Evolutionary conservation across 2,797 vertebrate genomes (phyloP).

Genomic region (Spondyliosoma cantharus): DNA sequence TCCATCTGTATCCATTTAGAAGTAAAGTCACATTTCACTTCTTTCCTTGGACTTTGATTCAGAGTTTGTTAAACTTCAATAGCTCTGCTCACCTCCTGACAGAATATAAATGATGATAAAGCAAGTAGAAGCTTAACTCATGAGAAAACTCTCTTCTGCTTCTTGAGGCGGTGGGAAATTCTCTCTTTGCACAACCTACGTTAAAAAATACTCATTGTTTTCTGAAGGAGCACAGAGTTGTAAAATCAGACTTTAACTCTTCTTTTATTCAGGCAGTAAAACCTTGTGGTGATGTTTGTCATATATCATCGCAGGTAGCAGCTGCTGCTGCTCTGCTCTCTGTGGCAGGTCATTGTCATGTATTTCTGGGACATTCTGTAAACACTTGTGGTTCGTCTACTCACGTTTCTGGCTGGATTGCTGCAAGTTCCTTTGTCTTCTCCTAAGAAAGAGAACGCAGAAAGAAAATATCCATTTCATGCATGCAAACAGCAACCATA

Average conservation of each 20-base stretch:
- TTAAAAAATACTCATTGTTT: constrained; percentile 19
- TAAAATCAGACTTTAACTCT: constrained; percentile 38
- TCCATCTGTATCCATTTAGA: background rate
- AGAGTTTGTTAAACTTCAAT: constrained; percentile 10
- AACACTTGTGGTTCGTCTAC: constrained; percentile 50
- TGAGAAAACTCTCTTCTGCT: constrained; percentile 12
- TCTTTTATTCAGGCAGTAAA: constrained; percentile 25
- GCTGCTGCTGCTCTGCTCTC: constrained; percentile 30
- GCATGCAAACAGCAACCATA: background rate
- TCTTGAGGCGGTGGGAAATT: constrained; percentile 5
- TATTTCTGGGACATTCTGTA: constrained; percentile 50
- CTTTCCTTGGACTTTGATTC: background rate
- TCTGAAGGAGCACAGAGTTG: background rate
- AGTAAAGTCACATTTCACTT: background rate
- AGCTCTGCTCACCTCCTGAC: background rate
- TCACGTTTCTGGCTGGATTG: constrained; percentile 83
- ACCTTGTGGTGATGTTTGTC: background rate
- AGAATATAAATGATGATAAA: background rate
- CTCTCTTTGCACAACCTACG: constrained; percentile 35
- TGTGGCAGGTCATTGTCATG: constrained; percentile 26
- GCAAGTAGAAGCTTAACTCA: background rate
- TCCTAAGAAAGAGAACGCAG: constrained; percentile 73
- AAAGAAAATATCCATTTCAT: constrained; percentile 51
- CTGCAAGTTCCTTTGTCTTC: constrained; percentile 85
- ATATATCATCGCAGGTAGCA: constrained; percentile 23